A percentile compares a stretch with the other conserved stretches of the same genome.
These are phyloP conservation scores for Plecotus auritus DNA, from an alignment of 2,113 vertebrate genomes.

Conservation along the genomic window DNA sequence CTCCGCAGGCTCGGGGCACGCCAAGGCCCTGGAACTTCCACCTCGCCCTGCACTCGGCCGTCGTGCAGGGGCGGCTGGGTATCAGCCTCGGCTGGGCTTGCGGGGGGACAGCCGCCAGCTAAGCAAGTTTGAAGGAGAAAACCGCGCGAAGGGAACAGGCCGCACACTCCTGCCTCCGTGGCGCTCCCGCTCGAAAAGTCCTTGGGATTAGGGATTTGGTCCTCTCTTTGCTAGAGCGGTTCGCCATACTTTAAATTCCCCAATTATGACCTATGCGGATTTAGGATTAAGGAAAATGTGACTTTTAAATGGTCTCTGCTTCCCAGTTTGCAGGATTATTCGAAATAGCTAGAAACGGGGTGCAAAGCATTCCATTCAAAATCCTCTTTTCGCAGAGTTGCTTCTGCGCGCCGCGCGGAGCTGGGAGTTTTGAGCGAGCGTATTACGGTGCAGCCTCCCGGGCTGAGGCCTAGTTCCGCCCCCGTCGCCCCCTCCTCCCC, in stretches of 20 bases:
- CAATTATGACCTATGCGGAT: conserved; percentile 81
- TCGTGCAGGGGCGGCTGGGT: background rate
- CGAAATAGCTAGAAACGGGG: conserved; percentile 76
- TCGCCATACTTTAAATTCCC: conserved; percentile 82
- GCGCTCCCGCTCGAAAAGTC: conserved; percentile 60
- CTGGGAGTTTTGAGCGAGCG: conserved; percentile 69
- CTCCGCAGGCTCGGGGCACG: background rate
- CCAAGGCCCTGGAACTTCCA: background rate
- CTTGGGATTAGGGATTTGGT: conserved; percentile 74
- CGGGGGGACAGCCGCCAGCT: background rate
- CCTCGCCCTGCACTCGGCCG: background rate
- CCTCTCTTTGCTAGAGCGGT: conserved; percentile 67
- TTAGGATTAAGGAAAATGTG: conserved; percentile 87
- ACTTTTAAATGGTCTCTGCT: conserved; percentile 85
- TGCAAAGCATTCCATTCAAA: conserved; percentile 78
- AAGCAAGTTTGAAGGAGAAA: conserved; percentile 18
- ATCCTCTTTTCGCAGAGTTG: conserved; percentile 79
- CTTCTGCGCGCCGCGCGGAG: conserved; percentile 49
- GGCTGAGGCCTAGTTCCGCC: conserved; percentile 49
- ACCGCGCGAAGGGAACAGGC: conserved; percentile 41
- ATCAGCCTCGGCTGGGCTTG: background rate
- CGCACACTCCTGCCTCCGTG: conserved; percentile 10
- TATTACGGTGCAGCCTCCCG: background rate
- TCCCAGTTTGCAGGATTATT: conserved; percentile 82
- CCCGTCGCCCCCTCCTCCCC: background rate